Base-by-base conservation (phyloP, 2,113 vertebrate genomes). In the Festucalex cinctus region DNA sequence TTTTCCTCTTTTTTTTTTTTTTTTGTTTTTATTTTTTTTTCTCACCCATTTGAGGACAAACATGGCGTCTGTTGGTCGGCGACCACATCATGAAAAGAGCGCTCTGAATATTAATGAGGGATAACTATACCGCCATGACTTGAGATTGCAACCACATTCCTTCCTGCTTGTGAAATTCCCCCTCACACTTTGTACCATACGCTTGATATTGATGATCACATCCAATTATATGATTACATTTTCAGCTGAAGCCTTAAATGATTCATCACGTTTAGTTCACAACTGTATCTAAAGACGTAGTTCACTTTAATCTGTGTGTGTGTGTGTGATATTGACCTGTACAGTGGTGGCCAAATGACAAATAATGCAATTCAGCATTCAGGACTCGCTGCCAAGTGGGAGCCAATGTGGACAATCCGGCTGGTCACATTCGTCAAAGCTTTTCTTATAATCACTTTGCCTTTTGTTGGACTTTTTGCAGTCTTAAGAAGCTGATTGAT, bases 201-300 rank as follows among this genome's bases (percentile, higher is more conserved):
- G 69, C 69, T 68, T 77, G 74, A 83, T 90, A 89, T 89, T 91
- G 86, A 92, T 90, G 90, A 86, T 86, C 85, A 72, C 80, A 91
- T 87, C 89, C 86, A 91, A 92, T 91, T 91, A 90, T 84, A 90
- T 88, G 86, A 91, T 91, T 88, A 85, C 83, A 83, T 88, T 88
- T 87, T 88, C 86, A 82, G 81, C 81, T 66, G 6, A 76, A 80
- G 83, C 84, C 84, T 81, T 86, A 85, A 85, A 84, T 82, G 85
- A 88, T 89, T 88, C 82, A 88, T 85, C 74, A 85, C 81, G 59
- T 74, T 77, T 83, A 77, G 86, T 89, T 85, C 71, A 76, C 64
- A 82, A 87, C 85, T 85, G 78, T 79, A 77, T 87, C 83, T 85
- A 41, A 79, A 86, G 76, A 81, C 81, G 69, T 19, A 22, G 69